Evolutionary conservation across 2,888 invertebrate species (phyloP).

Genomic region (Antitype chi): DNA sequence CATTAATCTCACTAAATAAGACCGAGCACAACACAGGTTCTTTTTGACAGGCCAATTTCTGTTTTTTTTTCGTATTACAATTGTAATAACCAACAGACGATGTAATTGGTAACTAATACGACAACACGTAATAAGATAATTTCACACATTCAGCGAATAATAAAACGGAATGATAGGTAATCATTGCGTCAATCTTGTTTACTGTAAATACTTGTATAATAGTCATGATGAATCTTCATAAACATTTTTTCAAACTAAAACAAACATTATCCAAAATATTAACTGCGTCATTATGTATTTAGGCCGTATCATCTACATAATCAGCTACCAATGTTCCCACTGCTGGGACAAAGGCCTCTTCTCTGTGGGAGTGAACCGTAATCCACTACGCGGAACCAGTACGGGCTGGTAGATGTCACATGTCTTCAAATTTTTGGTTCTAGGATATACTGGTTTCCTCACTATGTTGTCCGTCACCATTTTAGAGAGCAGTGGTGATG

Average conservation of each 20-base stretch:
- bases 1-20: constrained; percentile 44
- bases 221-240: background rate
- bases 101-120: constrained; percentile 38
- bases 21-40: constrained; percentile 12
- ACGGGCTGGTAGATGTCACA: no score
- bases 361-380: no score
- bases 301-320: no score
- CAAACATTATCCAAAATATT: background rate
- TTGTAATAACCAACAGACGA: constrained; percentile 20
- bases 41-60: constrained; percentile 45
- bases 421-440: no score
- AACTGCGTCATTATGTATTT: background rate
- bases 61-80: constrained; percentile 27
- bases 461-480: no score
- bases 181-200: constrained; percentile 10
- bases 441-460: no score
- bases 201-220: background rate
- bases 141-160: constrained; percentile 2
- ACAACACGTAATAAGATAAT: constrained; percentile 5
- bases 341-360: no score
- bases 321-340: no score
- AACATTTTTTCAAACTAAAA: background rate
- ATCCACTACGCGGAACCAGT: no score
- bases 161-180: background rate
- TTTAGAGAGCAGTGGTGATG: no score